phyloP scores from a whole-genome alignment of 1,140 invertebrate genomes.

The Macrocentrus cingulum region DNA sequence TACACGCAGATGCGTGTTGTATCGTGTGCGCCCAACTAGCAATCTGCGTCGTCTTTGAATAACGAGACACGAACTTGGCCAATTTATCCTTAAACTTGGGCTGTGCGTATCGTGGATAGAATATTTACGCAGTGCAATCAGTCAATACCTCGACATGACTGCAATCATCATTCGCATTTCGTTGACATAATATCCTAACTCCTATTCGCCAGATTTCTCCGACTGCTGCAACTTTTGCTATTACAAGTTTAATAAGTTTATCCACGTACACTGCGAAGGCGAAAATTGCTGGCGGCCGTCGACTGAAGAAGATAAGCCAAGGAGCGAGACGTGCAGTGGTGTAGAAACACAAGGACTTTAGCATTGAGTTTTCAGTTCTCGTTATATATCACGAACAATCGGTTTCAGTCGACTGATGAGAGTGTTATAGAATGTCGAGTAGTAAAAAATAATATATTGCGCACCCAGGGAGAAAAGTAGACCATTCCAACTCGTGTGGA shows the following conservation, averaged over 20 bases:
- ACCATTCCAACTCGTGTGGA: too few relatives aligned
- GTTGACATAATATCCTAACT: conserved; percentile 1
- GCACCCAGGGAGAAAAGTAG: too few relatives aligned
- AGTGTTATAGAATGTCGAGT: too few relatives aligned
- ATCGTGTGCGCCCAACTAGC: neutral
- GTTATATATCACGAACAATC: too few relatives aligned
- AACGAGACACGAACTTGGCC: conserved; percentile 26
- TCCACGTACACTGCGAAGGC: conserved; percentile 33
- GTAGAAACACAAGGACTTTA: neutral
- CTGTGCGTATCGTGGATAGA: conserved; percentile 21
- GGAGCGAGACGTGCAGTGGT: neutral
- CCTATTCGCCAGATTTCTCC: conserved; percentile 3
- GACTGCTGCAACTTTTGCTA: conserved; percentile 48
- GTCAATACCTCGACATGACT: conserved; percentile 22
- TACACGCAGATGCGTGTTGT: neutral
- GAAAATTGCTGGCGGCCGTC: conserved; percentile 29
- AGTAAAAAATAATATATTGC: too few relatives aligned
- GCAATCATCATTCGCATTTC: neutral
- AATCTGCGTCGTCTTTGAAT: conserved; percentile 5
- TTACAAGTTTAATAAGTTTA: conserved; percentile 58
- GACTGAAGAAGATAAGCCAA: conserved; percentile 5
- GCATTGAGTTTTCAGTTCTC: neutral
- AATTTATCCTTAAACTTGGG: too few relatives aligned
- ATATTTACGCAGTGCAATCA: conserved; percentile 28
- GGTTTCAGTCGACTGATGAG: too few relatives aligned